Evolutionary conservation across 1,140 invertebrate genomes (phyloP), one percentile per base, ranked within the genome.

Genomic region (Meloidogyne floridensis): DNA sequence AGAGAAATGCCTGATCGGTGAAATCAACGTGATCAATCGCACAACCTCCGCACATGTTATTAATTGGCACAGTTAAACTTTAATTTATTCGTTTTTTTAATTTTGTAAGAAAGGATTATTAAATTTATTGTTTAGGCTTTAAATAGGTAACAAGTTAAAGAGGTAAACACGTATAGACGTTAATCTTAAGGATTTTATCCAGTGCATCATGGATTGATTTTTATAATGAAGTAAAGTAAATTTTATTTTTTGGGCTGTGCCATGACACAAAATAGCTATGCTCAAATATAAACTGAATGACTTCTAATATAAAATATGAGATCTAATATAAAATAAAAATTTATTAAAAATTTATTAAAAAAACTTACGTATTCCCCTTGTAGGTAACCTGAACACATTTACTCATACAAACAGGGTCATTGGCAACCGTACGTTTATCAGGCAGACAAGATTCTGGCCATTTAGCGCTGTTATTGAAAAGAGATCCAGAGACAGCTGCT

Each of bases 31-130:
- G 81, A 65, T 72, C 56, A 7, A 74, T 11, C n/a, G 11, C 72
- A 43, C 81, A 82, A 54, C 83, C 81, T 0, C 83, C 83, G 73
- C 81, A 82, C 69, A 84, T 82, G 69, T 82, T 82, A 47, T 82
- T 71, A 69, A 75, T 72, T 13, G 81, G 81, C 2, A 82, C 47
- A 51, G 59, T 84, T 8, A 71, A 15, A 69, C 81, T 82, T 13
- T 42, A 71, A 83, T 47, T 47, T 47, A 47, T 47, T 47, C 0
- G 47, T 4, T 47, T 6, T 47, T 47, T 47, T 32, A 32, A 32
- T 32, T 32, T 32, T 32, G 1, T 32, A 32, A 32, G 32, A 32
- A 32, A 43, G 5, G 47, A 47, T 32, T 6, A 47, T 47, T 18
- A 47, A 47, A 6, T 47, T 47, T 0, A 47, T 32, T 32, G 32